Base-by-base conservation (phyloP, 1,140 invertebrate species). In the Scaptomyza hsui region DNA sequence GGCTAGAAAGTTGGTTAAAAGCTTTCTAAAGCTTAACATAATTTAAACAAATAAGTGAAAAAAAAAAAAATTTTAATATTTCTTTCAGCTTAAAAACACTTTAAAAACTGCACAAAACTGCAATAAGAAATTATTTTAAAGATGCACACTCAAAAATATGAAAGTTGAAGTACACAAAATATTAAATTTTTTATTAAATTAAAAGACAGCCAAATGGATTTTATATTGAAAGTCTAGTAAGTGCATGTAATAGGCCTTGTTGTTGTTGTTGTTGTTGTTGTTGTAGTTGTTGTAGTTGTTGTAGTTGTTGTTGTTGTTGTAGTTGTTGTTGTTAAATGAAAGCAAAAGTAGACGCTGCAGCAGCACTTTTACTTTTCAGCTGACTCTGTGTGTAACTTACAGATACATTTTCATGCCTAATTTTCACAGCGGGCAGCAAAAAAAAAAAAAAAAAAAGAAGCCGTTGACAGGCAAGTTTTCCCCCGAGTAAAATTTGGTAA, bases 321-420 rank as follows among this genome's bases (percentile, higher is more conserved):
- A 32, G 47, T 18, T 61, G 59, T 49, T 49, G 39, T 35, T 45
- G 51, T 24, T 67, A 64, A 82, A 86, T 74, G 81, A 85, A 85
- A 86, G 77, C 69, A 85, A 85, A 77, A 86, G 80, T 77, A 49
- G 72, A 62, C 49, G 76, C 76, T 26, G 49, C 47, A 16, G 41
- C 62, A 77, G 62, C 76, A 86, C 80, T 85, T 85, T 85, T 85
- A 86, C 81, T 85, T 85, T 85, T 80, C 61, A 68, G 64, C 63
- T 59, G 62, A 75, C 60, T 57, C 41, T 42, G 29, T 75, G 57
- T 53, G 57, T 41, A 10, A 29, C 68, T 61, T 39, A 47, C 29
- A 85, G 73, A 73, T 60, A 76, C 77, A 71, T 83, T 85, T 85
- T 60, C 63, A 67, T 60, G 47, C 39, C 52, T 70, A 88, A 85